Evolutionary conservation across 2,888 invertebrate genomes (phyloP).

Genomic region (Parasteatoda lunata): DNA sequence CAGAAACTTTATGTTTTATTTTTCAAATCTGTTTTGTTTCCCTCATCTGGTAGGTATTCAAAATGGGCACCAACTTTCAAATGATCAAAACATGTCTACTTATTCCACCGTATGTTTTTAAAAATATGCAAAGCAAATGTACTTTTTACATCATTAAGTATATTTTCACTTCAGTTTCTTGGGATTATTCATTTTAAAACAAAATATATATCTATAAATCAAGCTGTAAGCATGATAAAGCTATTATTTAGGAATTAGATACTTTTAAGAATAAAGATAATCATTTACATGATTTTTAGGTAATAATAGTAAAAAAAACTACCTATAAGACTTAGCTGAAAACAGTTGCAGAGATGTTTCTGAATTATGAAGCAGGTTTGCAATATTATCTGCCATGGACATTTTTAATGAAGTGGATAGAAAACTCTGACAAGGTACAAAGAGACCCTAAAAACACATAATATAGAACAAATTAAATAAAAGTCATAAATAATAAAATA

Average conservation of each 20-base stretch:
- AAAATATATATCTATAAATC: neutral
- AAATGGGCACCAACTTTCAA: too few relatives aligned
- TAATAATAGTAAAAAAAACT: neutral
- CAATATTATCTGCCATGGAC: constrained; percentile 69
- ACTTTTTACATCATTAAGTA: too few relatives aligned
- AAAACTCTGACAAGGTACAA: constrained; percentile 67
- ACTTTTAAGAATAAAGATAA: too few relatives aligned
- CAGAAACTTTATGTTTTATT: too few relatives aligned
- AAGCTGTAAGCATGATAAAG: neutral
- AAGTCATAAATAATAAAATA: too few relatives aligned
- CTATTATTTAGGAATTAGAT: too few relatives aligned
- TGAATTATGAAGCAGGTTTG: constrained; percentile 71
- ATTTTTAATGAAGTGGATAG: constrained; percentile 70
- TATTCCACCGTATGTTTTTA: too few relatives aligned
- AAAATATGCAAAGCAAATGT: too few relatives aligned
- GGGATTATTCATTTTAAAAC: neutral
- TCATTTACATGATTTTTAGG: too few relatives aligned
- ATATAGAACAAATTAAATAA: neutral
- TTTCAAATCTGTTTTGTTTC: too few relatives aligned
- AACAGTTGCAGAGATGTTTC: constrained; percentile 70
- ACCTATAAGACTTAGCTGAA: constrained; percentile 41
- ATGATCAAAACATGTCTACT: too few relatives aligned
- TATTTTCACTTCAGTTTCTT: neutral
- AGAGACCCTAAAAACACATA: constrained; percentile 45
- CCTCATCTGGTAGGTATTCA: too few relatives aligned